Evolutionary conservation across 1,140 invertebrate species (phyloP).

Genomic region (Drosophila pectinifera): DNA sequence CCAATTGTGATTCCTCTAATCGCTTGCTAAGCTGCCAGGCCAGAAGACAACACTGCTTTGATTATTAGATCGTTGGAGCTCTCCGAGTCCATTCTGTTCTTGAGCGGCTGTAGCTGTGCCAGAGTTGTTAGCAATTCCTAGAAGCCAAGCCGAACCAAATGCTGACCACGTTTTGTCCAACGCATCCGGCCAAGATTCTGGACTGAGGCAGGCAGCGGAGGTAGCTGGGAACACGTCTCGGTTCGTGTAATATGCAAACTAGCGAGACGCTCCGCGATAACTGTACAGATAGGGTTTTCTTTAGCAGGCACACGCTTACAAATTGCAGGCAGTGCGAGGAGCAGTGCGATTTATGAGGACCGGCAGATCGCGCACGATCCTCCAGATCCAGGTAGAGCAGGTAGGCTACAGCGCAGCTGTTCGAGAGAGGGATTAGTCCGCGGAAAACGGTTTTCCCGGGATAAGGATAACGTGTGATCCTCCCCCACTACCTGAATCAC

Average conservation of each 20-base stretch:
- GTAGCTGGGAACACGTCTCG: conserved; percentile 61
- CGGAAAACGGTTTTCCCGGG: conserved; percentile 1
- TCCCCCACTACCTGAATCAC: conserved; percentile 25
- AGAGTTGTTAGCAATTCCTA: conserved; percentile 64
- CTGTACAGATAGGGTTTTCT: conserved; percentile 74
- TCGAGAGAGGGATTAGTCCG: conserved; percentile 14
- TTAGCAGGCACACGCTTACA: conserved; percentile 44
- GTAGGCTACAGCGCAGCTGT: conserved; percentile 16
- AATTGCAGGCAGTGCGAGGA: conserved; percentile 67
- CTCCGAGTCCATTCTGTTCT: conserved; percentile 28
- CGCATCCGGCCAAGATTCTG: conserved; percentile 66
- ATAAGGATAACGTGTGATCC: conserved; percentile 27
- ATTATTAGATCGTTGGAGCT: conserved; percentile 53
- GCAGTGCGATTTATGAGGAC: conserved; percentile 58
- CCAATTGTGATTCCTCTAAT: conserved; percentile 53
- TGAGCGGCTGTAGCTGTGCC: not conserved
- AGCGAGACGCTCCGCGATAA: conserved; percentile 67
- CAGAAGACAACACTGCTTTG: conserved; percentile 55
- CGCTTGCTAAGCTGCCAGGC: conserved; percentile 64
- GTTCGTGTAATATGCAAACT: conserved; percentile 81
- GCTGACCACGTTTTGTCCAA: conserved; percentile 71
- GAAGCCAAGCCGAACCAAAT: conserved; percentile 54
- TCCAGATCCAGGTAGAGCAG: conserved; percentile 35
- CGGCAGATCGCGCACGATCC: conserved; percentile 44
- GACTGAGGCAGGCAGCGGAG: conserved; percentile 19